A percentile compares a stretch with the other conserved stretches of the same genome.
Conservation (phyloP, 2,797 vertebrate species). For the Atherinosoma microstoma region DNA sequence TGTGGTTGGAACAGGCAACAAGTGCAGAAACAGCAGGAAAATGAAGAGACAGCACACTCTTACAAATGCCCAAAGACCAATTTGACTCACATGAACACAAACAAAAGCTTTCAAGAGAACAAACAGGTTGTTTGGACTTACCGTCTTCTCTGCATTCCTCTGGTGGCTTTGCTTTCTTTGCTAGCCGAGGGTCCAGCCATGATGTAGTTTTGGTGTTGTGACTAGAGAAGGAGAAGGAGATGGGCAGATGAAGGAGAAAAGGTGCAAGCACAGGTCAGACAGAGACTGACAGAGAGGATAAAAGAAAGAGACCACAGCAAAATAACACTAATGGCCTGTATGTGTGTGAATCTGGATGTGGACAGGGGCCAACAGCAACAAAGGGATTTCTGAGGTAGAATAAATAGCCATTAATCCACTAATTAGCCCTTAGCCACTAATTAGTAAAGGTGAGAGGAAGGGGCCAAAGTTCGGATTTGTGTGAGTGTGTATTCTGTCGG, state of each 20-base stretch:
- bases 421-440: slow-evolving; percentile 90
- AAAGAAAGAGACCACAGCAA: slow-evolving; percentile 29
- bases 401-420: slow-evolving; percentile 90
- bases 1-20: slow-evolving; percentile 37
- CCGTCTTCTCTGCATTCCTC: slow-evolving; percentile 99
- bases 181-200: slow-evolving; percentile 98
- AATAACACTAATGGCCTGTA: slow-evolving; percentile 33
- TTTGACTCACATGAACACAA: slow-evolving; percentile 29
- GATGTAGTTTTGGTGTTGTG: slow-evolving; percentile 99
- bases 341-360: not conserved
- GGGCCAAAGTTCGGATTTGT: slow-evolving; percentile 72
- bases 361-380: slow-evolving; percentile 30
- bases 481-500: slow-evolving; percentile 14
- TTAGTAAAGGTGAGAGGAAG: slow-evolving; percentile 89
- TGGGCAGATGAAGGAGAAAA: slow-evolving; percentile 7
- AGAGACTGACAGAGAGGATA: slow-evolving; percentile 31
- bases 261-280: slow-evolving; percentile 42
- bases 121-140: slow-evolving; percentile 80
- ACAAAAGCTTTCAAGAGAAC: slow-evolving; percentile 20
- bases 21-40: slow-evolving; percentile 48
- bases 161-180: slow-evolving; percentile 98
- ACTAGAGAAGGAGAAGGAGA: slow-evolving; percentile 82
- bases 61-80: slow-evolving; percentile 19
- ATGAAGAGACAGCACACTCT: slow-evolving; percentile 20
- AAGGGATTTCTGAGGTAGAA: slow-evolving; percentile 71